phyloP scores from a whole-genome alignment of 2,888 invertebrate genomes.

The Cremastobaeus sp. region DNA sequence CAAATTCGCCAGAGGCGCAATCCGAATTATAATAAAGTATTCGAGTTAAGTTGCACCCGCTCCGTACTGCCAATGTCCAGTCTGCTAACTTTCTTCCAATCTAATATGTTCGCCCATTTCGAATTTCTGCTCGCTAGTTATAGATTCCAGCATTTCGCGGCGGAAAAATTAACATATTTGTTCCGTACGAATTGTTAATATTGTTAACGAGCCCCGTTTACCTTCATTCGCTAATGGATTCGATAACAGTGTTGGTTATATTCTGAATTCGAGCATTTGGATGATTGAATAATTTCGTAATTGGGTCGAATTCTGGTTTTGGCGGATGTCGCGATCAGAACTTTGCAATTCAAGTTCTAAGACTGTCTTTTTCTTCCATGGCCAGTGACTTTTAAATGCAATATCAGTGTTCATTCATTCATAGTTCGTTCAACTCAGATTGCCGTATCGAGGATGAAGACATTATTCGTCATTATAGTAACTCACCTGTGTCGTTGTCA shows the following conservation, averaged over 20 bases:
- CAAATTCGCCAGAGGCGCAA: constrained; percentile 60
- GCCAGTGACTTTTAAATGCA: too few relatives aligned
- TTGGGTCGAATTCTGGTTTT: too few relatives aligned
- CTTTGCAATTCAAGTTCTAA: too few relatives aligned
- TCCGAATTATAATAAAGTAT: constrained; percentile 66
- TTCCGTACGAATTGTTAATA: constrained; percentile 30
- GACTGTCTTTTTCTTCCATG: too few relatives aligned
- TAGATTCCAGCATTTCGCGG: constrained; percentile 22
- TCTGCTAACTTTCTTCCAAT: constrained; percentile 58
- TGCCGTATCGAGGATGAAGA: too few relatives aligned
- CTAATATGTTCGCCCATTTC: constrained; percentile 57
- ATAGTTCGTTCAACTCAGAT: too few relatives aligned
- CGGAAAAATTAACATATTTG: constrained; percentile 46
- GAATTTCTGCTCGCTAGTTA: constrained; percentile 32
- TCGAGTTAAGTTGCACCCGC: constrained; percentile 55
- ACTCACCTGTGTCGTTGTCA: constrained; percentile 82
- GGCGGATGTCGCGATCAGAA: too few relatives aligned
- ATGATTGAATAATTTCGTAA: constrained; percentile 48
- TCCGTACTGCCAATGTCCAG: constrained; percentile 36
- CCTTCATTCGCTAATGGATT: too few relatives aligned
- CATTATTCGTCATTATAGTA: too few relatives aligned
- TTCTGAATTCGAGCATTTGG: too few relatives aligned
- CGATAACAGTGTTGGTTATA: too few relatives aligned
- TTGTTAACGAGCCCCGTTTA: too few relatives aligned
- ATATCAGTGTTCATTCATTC: constrained; percentile 22